These are phyloP conservation scores for Phaonia tiefii DNA, from an alignment of 2,888 invertebrate species.

Conservation along the genomic window DNA sequence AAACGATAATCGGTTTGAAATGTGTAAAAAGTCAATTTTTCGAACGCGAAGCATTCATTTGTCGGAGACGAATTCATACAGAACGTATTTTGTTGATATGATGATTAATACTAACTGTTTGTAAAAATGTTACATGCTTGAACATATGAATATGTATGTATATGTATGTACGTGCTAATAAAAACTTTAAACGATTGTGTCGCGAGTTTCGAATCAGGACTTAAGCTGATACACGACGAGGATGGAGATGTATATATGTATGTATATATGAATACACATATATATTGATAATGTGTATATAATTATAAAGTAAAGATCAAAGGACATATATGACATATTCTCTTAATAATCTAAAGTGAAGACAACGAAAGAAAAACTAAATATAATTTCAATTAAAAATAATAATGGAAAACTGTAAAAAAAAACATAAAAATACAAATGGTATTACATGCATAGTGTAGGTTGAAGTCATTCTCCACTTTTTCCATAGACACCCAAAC, in stretches of 20 bases:
- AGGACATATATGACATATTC: constrained; percentile 2
- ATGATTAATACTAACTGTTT: constrained; percentile 23
- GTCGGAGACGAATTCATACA: constrained; percentile 4
- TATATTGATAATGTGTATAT: too few relatives aligned
- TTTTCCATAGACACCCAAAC: neutral
- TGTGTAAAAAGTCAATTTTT: constrained; percentile 5
- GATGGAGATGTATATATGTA: neutral
- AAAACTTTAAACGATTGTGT: constrained; percentile 8
- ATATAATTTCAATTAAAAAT: neutral
- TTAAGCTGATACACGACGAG: neutral
- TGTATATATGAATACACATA: constrained; percentile 1
- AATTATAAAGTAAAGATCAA: constrained; percentile 18
- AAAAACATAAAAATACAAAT: constrained; percentile 29
- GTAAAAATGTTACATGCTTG: constrained; percentile 15
- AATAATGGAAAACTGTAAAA: constrained; percentile 1
- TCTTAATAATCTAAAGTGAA: constrained; percentile 22
- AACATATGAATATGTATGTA: constrained; percentile 7
- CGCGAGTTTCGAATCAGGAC: neutral
- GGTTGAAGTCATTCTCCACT: neutral
- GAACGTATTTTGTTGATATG: constrained; percentile 11
- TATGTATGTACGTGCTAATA: constrained; percentile 21
- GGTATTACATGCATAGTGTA: constrained; percentile 32
- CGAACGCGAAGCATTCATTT: neutral
- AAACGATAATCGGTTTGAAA: constrained; percentile 13
- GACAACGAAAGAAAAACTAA: constrained; percentile 1